Evolutionary conservation across 2,888 invertebrate genomes (phyloP).

Genomic region (Orchesella flavescens): DNA sequence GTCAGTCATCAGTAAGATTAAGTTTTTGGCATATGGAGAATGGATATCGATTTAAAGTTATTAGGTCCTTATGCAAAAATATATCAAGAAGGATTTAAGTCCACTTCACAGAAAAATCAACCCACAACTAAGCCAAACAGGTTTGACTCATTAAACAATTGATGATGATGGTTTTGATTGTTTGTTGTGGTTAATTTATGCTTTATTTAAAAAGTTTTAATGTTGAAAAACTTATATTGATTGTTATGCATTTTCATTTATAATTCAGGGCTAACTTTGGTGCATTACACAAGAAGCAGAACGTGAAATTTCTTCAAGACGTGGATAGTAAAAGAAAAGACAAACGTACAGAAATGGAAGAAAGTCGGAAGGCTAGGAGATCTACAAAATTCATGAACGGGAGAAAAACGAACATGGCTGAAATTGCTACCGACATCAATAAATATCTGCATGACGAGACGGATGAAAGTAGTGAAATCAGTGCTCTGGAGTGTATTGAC

Average conservation of each 20-base stretch:
- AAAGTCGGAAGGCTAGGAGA: slow-evolving; percentile 41
- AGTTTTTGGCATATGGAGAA: slow-evolving; percentile 7
- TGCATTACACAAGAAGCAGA: slow-evolving; percentile 61
- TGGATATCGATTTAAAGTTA: slow-evolving; percentile 18
- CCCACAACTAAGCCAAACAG: not conserved
- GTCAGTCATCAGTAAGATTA: no score
- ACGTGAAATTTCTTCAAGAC: slow-evolving; percentile 43
- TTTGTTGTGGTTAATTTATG: not conserved
- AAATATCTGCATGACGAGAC: no score
- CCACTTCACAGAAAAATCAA: not conserved
- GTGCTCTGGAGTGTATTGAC: not conserved
- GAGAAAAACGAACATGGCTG: slow-evolving; percentile 26
- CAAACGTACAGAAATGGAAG: not conserved
- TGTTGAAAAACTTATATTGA: no score
- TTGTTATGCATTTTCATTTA: not conserved
- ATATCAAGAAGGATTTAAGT: not conserved
- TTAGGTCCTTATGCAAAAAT: slow-evolving; percentile 26
- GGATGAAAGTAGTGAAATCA: slow-evolving; percentile 30
- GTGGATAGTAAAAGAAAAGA: slow-evolving; percentile 24
- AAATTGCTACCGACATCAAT: slow-evolving; percentile 26
- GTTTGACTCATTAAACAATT: not conserved
- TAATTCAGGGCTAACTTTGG: slow-evolving; percentile 32
- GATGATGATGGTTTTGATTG: not conserved
- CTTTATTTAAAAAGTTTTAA: no score
- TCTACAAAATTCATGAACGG: slow-evolving; percentile 44